These are phyloP conservation scores for Yponomeuta evonymella DNA, from an alignment of 2,888 invertebrate species.

Conservation along the genomic window DNA sequence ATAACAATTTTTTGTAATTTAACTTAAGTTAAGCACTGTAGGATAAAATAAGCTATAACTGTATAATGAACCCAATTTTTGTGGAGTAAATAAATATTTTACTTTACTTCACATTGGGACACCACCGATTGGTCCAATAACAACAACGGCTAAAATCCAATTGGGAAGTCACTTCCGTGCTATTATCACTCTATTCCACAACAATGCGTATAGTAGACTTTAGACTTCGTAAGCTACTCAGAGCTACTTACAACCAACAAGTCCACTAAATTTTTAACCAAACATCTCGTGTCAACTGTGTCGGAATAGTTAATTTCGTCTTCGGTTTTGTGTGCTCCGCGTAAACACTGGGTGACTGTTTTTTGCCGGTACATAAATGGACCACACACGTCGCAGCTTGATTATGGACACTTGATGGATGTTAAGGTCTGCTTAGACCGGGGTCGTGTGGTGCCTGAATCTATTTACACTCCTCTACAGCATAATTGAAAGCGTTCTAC, in stretches of 20 bases:
- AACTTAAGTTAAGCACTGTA: too few relatives aligned
- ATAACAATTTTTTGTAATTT: too few relatives aligned
- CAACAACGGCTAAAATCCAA: too few relatives aligned
- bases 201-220: too few relatives aligned
- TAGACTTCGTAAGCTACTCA: not conserved
- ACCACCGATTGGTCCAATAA: too few relatives aligned
- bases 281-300: slow-evolving; percentile 40
- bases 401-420: slow-evolving; percentile 25
- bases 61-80: too few relatives aligned
- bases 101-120: too few relatives aligned
- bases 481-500: not conserved
- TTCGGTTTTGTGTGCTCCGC: slow-evolving; percentile 5
- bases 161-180: too few relatives aligned
- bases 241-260: not conserved
- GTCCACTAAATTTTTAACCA: slow-evolving; percentile 21
- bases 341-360: slow-evolving; percentile 5
- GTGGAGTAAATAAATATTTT: too few relatives aligned
- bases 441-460: not conserved
- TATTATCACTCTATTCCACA: too few relatives aligned
- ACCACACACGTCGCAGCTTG: slow-evolving; percentile 45
- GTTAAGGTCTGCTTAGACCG: slow-evolving; percentile 7
- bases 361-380: slow-evolving; percentile 21
- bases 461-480: not conserved
- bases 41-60: too few relatives aligned
- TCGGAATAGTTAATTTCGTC: slow-evolving; percentile 18